Evolutionary conservation across 2,113 vertebrate species (phyloP), one percentile per base, ranked within the genome.

Genomic region (Nesospiza acunhae): DNA sequence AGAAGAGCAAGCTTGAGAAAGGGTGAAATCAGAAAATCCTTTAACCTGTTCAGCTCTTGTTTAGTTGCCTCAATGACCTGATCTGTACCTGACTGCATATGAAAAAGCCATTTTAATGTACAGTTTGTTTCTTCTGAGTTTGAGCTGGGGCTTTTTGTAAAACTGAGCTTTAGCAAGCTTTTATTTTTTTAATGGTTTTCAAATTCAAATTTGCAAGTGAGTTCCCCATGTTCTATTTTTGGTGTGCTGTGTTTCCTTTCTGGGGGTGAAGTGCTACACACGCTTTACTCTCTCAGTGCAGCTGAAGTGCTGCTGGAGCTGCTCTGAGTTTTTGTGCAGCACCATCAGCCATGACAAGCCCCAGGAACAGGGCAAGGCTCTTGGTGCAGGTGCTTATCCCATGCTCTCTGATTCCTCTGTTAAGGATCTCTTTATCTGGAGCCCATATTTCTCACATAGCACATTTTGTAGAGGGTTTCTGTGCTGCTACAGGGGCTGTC

Each of bases 241-340:
- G 76, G 67, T n/a, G 5, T 63, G 30, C 42, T 74, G 74, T 62
- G 41, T 91, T 95, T 96, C 84, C 90, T 91, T 91, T 91, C 75
- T 31, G 92, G 49, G 76, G 52, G 19, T 77, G 91, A 86, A 63
- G 75, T n/a, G 63, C 79, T 88, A 41, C 75, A 42, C 75, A 55
- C 0, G 0, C 50, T 2, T 1, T 44, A 19, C 72, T 82, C 58
- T 53, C 55, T 69, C 33, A 55, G 10, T 30, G 50, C 59, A 60
- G 84, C 85, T 87, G 28, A 85, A 75, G 9, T 27, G 75, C 60
- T 86, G 8, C 52, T 50, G 63, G 17, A 42, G 53, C 80, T 82
- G 5, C 87, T 68, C 22, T 4, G 60, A 41, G 64, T 41, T 73
- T 42, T 35, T 11, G 55, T 35, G 11, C 35, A 53, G 81, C 60